phyloP scores from a whole-genome alignment of 2,888 invertebrate genomes.

The Diarsia mendica region DNA sequence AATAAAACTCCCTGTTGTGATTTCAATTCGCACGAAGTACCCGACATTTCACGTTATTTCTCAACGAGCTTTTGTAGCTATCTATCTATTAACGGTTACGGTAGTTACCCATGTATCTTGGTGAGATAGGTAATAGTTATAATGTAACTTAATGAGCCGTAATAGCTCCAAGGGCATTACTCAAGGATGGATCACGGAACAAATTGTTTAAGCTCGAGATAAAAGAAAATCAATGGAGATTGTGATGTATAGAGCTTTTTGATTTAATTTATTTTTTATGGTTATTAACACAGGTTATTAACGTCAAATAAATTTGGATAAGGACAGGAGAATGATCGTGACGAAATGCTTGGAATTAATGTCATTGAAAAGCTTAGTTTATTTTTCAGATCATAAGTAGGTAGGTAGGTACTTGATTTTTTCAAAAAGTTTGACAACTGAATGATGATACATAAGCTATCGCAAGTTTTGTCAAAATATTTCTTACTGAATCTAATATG shows the following conservation, averaged over 20 bases:
- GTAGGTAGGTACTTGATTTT: neutral
- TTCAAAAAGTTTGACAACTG: neutral
- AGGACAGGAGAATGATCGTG: neutral
- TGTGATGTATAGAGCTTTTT: constrained; percentile 15
- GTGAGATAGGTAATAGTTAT: constrained; percentile 35
- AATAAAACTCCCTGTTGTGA: constrained; percentile 18
- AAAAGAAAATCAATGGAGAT: constrained; percentile 51
- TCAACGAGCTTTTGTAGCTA: neutral
- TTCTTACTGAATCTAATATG: neutral
- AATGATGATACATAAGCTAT: neutral
- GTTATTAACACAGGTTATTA: too few relatives aligned
- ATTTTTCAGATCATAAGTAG: neutral
- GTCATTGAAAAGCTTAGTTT: neutral
- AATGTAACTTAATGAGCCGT: constrained; percentile 44
- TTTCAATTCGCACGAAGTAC: constrained; percentile 41
- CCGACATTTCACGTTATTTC: constrained; percentile 41
- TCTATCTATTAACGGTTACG: neutral
- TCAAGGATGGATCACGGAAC: constrained; percentile 59
- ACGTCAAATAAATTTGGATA: neutral
- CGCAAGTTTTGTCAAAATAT: neutral
- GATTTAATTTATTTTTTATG: too few relatives aligned
- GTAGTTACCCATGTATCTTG: constrained; percentile 5
- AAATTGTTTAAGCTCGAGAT: constrained; percentile 55
- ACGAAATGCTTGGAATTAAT: neutral
- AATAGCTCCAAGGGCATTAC: constrained; percentile 53